Conservation (phyloP, 2,888 invertebrate genomes). For the Pyrocoelia pectoralis region DNA sequence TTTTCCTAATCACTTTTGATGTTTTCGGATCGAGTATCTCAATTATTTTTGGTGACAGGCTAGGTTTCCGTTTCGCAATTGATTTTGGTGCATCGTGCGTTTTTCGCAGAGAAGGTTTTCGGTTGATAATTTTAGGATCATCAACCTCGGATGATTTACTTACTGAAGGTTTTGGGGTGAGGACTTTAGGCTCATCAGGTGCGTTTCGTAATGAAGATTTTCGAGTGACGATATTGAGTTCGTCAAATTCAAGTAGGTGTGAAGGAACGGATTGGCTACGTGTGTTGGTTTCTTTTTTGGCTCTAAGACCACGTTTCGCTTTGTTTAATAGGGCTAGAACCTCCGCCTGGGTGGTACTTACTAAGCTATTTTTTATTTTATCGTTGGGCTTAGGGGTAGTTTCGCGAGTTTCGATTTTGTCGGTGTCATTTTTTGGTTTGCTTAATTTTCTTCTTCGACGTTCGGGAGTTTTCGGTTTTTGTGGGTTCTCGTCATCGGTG, state of each 20-base stretch:
- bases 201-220: slow-evolving; percentile 30
- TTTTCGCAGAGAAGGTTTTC: slow-evolving; percentile 39
- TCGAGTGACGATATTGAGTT: slow-evolving; percentile 50
- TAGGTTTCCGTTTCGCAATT: slow-evolving; percentile 41
- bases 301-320: slow-evolving; percentile 52
- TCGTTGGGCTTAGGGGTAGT: slow-evolving; percentile 20
- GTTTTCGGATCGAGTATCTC: slow-evolving; percentile 54
- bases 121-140: slow-evolving; percentile 32
- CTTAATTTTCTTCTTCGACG: slow-evolving; percentile 44
- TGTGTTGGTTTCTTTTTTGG: slow-evolving; percentile 53
- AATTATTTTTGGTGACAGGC: slow-evolving; percentile 50
- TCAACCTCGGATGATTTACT: slow-evolving; percentile 11
- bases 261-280: slow-evolving; percentile 67
- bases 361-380: slow-evolving; percentile 41
- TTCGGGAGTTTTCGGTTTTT: slow-evolving; percentile 53
- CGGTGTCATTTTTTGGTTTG: slow-evolving; percentile 27
- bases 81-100: slow-evolving; percentile 43
- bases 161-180: slow-evolving; percentile 50
- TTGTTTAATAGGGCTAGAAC: slow-evolving; percentile 50
- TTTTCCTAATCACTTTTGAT: slow-evolving; percentile 50
- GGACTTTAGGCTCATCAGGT: slow-evolving; percentile 48
- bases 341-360: slow-evolving; percentile 52
- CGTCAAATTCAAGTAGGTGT: slow-evolving; percentile 66
- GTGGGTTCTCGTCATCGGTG: slow-evolving; percentile 56
- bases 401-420: neutral